Base-by-base conservation (phyloP, 1,140 invertebrate species). In the Euglossa dilemma region DNA sequence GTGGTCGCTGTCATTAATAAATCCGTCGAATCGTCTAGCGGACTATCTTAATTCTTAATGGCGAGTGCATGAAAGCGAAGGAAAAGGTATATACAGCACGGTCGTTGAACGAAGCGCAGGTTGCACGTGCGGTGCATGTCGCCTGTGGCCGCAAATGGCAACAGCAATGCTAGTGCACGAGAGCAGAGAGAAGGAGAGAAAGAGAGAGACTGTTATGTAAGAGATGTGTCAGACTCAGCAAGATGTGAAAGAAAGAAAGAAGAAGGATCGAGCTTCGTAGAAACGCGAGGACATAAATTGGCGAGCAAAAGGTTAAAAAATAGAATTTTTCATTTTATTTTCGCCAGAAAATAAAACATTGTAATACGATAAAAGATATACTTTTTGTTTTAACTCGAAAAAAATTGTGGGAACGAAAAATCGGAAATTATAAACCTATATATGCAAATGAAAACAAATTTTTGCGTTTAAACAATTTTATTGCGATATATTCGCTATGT, bases 191-290 rank as follows among this genome's bases (percentile, higher is more conserved):
- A n/a, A n/a, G n/a, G n/a, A n/a, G n/a, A n/a, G n/a, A n/a, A n/a
- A n/a, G n/a, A n/a, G n/a, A n/a, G n/a, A 74, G 80, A 69, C 56
- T 82, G 76, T 91, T 91, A 87, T 85, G 79, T 89, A 90, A 91
- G 84, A 87, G 84, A 82, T 85, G 80, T 77, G 70, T 87, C 75
- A 72, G 56, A 56, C 79, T 47, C n/a, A 61, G 47, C 63, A 80
- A 11, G 50, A 36, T 23, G 36, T 9, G 16, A 43, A 14, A 6
- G 25, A 28, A n/a, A 66, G 28, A 43, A 56, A 36, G 28, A 16
- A 71, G n/a, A 47, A 54, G 59, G 59, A 80, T 25, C 70, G 57
- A 54, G 63, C 23, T 45, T 52, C n/a, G 59, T 47, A 80, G 71
- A 80, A 73, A 28, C 56, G 36, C 52, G 67, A 50, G 77, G 73